Evolutionary conservation across 92 coral and sea anemone species (phyloP).

Genomic region (Metridium senile): DNA sequence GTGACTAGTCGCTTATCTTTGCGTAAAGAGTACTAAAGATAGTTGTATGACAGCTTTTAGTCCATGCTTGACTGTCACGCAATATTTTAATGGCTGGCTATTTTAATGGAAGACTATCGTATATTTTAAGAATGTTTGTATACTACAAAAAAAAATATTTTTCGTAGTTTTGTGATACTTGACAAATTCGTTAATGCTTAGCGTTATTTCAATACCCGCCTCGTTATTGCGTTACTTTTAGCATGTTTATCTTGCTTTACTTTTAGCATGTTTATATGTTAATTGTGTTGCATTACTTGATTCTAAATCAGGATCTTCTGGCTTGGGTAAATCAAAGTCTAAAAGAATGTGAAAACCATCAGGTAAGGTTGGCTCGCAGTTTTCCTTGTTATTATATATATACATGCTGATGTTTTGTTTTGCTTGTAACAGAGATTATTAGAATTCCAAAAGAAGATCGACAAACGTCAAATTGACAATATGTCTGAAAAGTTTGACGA

Average conservation of each 20-base stretch:
- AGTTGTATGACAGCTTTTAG: no score
- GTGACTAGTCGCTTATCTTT: background rate
- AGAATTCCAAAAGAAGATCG: slow-evolving; percentile 89
- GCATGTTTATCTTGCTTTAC: no score
- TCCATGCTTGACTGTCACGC: no score
- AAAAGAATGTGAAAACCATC: slow-evolving; percentile 96
- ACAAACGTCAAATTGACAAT: slow-evolving; percentile 73
- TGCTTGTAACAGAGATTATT: slow-evolving; percentile 63
- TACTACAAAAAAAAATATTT: no score
- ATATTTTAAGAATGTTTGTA: background rate
- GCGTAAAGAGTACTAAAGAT: no score
- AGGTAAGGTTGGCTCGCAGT: slow-evolving; percentile 47
- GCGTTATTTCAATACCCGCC: no score
- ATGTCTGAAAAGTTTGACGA: slow-evolving; percentile 67
- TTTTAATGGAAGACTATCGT: no score
- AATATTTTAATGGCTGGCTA: no score
- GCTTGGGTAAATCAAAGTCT: slow-evolving; percentile 98
- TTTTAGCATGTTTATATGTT: background rate
- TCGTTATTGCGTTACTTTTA: no score
- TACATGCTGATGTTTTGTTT: background rate
- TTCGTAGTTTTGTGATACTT: no score
- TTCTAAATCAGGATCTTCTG: slow-evolving; percentile 72
- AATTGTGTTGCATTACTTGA: background rate
- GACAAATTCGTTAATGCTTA: no score
- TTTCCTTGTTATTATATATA: background rate